Conservation (phyloP, 1,140 invertebrate genomes). For the Pantala flavescens region DNA sequence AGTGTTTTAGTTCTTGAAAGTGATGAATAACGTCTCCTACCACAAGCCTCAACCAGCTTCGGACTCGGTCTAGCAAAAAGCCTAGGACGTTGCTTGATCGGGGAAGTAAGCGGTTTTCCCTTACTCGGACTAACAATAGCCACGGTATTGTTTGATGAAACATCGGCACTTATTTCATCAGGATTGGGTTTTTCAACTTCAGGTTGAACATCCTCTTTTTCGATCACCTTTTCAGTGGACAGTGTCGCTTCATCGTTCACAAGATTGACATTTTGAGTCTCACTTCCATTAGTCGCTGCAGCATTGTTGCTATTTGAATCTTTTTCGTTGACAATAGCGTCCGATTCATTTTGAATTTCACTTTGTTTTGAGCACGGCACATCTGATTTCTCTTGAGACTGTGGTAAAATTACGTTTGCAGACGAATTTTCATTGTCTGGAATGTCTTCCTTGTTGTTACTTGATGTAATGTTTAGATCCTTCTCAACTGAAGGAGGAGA, state of each 20-base stretch:
- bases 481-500: neutral
- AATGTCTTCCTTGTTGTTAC: neutral
- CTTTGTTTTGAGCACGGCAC: too few species aligned
- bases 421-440: neutral
- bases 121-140: neutral
- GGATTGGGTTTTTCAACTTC: neutral
- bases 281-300: constrained; percentile 12
- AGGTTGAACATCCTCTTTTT: neutral
- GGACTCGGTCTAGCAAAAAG: constrained; percentile 34
- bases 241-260: neutral
- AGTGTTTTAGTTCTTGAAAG: constrained; percentile 14
- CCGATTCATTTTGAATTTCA: too few species aligned
- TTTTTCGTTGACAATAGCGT: too few species aligned
- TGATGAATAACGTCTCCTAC: constrained; percentile 26
- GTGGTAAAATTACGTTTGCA: neutral
- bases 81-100: neutral
- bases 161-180: neutral
- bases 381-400: neutral
- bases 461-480: neutral
- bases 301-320: neutral
- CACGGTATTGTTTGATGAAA: neutral
- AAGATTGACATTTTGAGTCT: constrained; percentile 18
- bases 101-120: too few species aligned
- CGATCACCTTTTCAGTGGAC: neutral
- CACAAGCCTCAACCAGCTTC: constrained; percentile 31